These are phyloP conservation scores for Ladona fulva DNA, from an alignment of 1,140 invertebrate genomes.

Conservation along the genomic window DNA sequence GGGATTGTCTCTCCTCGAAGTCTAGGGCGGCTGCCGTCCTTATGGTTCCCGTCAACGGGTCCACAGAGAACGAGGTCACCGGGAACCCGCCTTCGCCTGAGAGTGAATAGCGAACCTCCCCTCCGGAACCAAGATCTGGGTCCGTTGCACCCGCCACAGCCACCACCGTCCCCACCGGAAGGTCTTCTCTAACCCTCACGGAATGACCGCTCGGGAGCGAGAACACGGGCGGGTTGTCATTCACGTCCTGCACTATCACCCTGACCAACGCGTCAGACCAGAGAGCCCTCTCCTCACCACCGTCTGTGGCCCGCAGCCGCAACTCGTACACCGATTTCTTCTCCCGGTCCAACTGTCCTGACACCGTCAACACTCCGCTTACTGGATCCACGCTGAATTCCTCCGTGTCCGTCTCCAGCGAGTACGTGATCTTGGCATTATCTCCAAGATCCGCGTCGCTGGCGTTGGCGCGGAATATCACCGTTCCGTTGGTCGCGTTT, in stretches of 20 bases:
- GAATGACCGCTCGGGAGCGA: conserved; percentile 55
- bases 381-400: conserved; percentile 75
- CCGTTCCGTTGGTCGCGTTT: conserved; percentile 71
- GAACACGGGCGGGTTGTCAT: conserved; percentile 83
- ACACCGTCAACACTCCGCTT: conserved; percentile 67
- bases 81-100: conserved; percentile 35
- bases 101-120: conserved; percentile 48
- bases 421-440: conserved; percentile 71
- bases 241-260: conserved; percentile 78
- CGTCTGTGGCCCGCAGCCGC: conserved; percentile 70
- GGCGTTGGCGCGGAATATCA: conserved; percentile 74
- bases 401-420: conserved; percentile 64
- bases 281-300: conserved; percentile 49
- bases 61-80: conserved; percentile 55
- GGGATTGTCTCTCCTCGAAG: conserved; percentile 79
- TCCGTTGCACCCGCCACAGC: conserved; percentile 78
- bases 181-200: conserved; percentile 82
- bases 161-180: conserved; percentile 77
- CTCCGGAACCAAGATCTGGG: conserved; percentile 72
- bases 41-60: conserved; percentile 72
- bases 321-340: conserved; percentile 73
- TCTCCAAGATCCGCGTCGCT: conserved; percentile 75
- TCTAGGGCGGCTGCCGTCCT: conserved; percentile 65
- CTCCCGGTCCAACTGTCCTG: conserved; percentile 72
- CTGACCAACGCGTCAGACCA: conserved; percentile 65